Percentiles rank a stretch among this genome's conserved stretches.
phyloP scores from a whole-genome alignment of 2,797 vertebrate species.

The Tangara arthus region DNA sequence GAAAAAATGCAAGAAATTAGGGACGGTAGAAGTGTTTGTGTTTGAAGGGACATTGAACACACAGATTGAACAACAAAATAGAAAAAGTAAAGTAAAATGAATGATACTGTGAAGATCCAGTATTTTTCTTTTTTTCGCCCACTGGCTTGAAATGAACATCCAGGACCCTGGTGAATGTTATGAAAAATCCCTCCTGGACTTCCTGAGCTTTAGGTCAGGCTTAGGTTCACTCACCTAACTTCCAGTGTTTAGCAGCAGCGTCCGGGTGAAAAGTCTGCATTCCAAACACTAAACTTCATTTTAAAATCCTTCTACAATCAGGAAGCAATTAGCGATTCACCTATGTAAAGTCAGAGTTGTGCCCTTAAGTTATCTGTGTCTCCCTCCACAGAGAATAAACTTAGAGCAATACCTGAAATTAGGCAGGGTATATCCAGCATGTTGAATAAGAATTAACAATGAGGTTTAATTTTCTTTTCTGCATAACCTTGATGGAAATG shows the following conservation, averaged over 20 bases:
- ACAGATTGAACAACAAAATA: neutral
- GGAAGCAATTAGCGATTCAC: neutral
- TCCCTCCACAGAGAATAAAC: neutral
- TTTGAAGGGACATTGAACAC: neutral
- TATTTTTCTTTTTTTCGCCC: neutral
- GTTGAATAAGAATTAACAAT: neutral
- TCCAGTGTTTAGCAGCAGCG: neutral
- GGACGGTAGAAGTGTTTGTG: neutral
- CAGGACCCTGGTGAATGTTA: neutral
- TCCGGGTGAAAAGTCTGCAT: neutral
- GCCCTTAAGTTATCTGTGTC: neutral
- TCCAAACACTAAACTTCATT: neutral
- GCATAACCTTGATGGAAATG: neutral
- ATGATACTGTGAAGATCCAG: neutral
- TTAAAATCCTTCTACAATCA: neutral
- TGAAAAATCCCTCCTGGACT: neutral
- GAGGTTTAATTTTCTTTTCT: constrained; percentile 4
- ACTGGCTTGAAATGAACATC: neutral
- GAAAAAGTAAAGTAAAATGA: neutral
- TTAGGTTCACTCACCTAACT: neutral
- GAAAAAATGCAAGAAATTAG: neutral
- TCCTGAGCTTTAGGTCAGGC: neutral
- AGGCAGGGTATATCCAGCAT: neutral
- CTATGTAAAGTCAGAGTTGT: neutral
- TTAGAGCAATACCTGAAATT: neutral